These are phyloP conservation scores for Halictus rubicundus DNA, from an alignment of 1,140 invertebrate genomes.

Conservation along the genomic window DNA sequence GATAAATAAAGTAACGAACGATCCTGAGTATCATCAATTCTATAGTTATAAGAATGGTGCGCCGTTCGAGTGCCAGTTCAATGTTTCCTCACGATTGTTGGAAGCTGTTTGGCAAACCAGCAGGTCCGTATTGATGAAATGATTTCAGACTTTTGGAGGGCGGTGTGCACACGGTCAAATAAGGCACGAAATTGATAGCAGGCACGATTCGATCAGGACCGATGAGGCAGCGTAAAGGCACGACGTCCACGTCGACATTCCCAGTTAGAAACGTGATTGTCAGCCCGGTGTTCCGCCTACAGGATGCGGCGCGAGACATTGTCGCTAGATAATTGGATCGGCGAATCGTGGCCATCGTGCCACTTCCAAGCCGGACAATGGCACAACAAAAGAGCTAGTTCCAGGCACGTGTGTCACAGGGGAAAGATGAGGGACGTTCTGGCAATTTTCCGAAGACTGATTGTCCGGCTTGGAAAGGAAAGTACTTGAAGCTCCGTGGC, in stretches of 20 bases:
- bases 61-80: no score
- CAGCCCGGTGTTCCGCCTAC: slow-evolving; percentile 39
- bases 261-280: slow-evolving; percentile 47
- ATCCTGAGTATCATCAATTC: no score
- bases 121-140: neutral
- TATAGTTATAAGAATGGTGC: no score
- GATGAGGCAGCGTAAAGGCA: slow-evolving; percentile 23
- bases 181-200: slow-evolving; percentile 25
- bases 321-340: slow-evolving; percentile 55
- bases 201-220: slow-evolving; percentile 28
- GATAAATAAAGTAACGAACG: no score
- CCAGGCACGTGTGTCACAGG: slow-evolving; percentile 21
- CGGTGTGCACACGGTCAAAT: neutral
- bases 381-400: slow-evolving; percentile 43
- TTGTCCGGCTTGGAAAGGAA: neutral
- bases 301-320: slow-evolving; percentile 44
- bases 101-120: no score
- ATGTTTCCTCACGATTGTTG: no score
- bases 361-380: slow-evolving; percentile 39
- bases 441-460: slow-evolving; percentile 33
- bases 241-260: slow-evolving; percentile 31
- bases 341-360: slow-evolving; percentile 36
- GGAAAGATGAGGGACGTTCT: slow-evolving; percentile 38
- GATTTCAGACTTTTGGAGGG: neutral
- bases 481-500: slow-evolving; percentile 19